Percentiles rank a stretch among this genome's conserved stretches.
These are phyloP conservation scores for Synchiropus splendidus DNA, from an alignment of 2,113 vertebrate species.

Conservation along the genomic window DNA sequence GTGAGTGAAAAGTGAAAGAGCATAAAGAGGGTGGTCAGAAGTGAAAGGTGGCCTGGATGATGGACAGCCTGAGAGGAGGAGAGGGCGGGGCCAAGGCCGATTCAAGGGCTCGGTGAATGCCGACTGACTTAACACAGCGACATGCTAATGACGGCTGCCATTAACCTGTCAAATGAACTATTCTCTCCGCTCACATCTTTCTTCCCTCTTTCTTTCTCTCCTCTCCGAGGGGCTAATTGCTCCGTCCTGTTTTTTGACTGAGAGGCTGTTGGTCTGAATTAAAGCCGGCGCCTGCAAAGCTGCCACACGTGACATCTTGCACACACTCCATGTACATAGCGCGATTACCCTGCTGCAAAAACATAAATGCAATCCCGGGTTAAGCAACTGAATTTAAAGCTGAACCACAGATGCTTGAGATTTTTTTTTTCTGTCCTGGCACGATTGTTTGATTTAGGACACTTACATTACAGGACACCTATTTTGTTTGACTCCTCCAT, in stretches of 20 bases:
- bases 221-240: slow-evolving; percentile 60
- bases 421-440: too few species aligned
- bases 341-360: too few species aligned
- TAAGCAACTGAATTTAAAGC: too few species aligned
- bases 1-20: slow-evolving; percentile 33
- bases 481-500: too few species aligned
- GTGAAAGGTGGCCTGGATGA: slow-evolving; percentile 57
- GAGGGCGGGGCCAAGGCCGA: slow-evolving; percentile 35
- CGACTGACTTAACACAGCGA: slow-evolving; percentile 42
- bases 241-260: slow-evolving; percentile 51
- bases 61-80: slow-evolving; percentile 37
- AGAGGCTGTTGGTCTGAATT: slow-evolving; percentile 43
- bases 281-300: too few species aligned
- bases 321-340: too few species aligned
- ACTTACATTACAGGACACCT: too few species aligned
- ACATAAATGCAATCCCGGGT: too few species aligned
- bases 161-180: slow-evolving; percentile 67
- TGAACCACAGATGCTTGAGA: too few species aligned
- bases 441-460: too few species aligned
- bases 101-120: slow-evolving; percentile 62
- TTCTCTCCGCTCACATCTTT: slow-evolving; percentile 33
- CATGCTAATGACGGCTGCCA: slow-evolving; percentile 66
- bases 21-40: slow-evolving; percentile 36
- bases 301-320: too few species aligned
- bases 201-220: slow-evolving; percentile 39